Conservation (phyloP, 1,140 invertebrate species). For the Drosophila aff. region DNA sequence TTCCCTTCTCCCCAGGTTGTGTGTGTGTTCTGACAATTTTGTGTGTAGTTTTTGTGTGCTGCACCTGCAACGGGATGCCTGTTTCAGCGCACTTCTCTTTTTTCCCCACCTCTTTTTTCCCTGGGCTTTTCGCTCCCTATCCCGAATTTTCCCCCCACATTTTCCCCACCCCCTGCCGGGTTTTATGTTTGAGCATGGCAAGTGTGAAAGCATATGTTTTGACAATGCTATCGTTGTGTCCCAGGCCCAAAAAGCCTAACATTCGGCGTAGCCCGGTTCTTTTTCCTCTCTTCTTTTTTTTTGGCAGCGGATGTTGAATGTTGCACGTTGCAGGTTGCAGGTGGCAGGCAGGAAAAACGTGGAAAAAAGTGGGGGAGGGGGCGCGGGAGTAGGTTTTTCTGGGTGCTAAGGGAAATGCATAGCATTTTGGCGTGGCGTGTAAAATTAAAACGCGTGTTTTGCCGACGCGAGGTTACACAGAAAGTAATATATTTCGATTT, state of each 20-base stretch:
- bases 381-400: neutral
- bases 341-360: neutral
- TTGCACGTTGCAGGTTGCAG: constrained; percentile 17
- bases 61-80: constrained; percentile 13
- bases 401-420: constrained; percentile 15
- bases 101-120: constrained; percentile 1
- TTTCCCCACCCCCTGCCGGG: neutral
- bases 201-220: constrained; percentile 82
- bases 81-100: neutral
- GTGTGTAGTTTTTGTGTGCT: constrained; percentile 23
- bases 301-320: constrained; percentile 32
- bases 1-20: neutral
- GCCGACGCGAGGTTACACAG: constrained; percentile 1
- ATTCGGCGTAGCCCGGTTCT: neutral
- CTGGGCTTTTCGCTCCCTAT: constrained; percentile 1
- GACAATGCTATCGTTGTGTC: constrained; percentile 59
- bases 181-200: constrained; percentile 54
- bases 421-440: constrained; percentile 55
- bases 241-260: constrained; percentile 22
- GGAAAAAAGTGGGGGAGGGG: neutral
- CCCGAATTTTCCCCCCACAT: constrained; percentile 2
- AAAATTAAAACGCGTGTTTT: constrained; percentile 78
- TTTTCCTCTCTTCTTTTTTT: constrained; percentile 2
- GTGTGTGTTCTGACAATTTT: constrained; percentile 14
- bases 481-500: neutral